Percentiles rank a stretch among this genome's conserved stretches.
Evolutionary conservation across 2,797 vertebrate species (phyloP).

Genomic region (Pipistrellus pipistrellus): DNA sequence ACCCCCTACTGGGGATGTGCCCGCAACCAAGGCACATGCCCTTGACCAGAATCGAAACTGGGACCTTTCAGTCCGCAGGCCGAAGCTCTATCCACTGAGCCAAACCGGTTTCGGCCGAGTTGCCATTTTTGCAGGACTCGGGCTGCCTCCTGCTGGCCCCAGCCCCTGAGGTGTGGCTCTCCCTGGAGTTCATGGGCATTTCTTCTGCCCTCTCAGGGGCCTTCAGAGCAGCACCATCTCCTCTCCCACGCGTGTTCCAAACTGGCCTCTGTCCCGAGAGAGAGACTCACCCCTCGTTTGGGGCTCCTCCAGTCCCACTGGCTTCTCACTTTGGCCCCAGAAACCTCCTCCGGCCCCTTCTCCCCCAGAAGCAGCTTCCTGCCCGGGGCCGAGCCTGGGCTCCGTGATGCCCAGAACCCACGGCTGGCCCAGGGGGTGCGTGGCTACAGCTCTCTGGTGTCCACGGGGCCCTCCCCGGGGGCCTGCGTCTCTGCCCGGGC

Average conservation of each 20-base stretch:
- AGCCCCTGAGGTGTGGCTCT: not conserved
- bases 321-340: not conserved
- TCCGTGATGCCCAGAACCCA: not conserved
- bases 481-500: not conserved
- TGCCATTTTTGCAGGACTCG: not conserved
- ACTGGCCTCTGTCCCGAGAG: not conserved
- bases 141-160: not conserved
- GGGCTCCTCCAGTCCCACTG: not conserved
- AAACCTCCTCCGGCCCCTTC: not conserved
- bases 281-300: not conserved
- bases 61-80: too few species aligned
- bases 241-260: not conserved
- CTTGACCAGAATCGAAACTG: too few species aligned
- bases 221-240: not conserved
- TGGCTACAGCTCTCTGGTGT: not conserved
- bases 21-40: too few species aligned
- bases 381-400: not conserved
- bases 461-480: fast-evolving
- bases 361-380: not conserved
- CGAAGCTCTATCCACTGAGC: too few species aligned
- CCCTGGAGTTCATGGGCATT: not conserved
- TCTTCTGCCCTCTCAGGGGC: not conserved
- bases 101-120: too few species aligned
- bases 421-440: not conserved
- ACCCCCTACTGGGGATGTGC: too few species aligned